These are phyloP conservation scores for Periophthalmus magnuspinnatus DNA, from an alignment of 2,797 vertebrate genomes.

Conservation along the genomic window DNA sequence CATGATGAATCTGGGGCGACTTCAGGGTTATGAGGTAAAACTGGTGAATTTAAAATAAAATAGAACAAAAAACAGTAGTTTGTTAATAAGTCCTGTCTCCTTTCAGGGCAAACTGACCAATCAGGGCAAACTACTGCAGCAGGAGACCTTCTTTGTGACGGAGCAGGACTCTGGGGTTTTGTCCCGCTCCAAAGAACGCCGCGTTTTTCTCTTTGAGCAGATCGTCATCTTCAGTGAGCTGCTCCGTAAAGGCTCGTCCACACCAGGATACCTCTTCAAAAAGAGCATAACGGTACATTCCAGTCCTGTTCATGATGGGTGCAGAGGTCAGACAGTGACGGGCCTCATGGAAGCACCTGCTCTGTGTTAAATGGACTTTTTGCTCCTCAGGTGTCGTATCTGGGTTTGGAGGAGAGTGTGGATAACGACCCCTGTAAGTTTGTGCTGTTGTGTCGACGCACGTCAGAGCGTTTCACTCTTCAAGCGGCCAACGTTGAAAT, in stretches of 20 bases:
- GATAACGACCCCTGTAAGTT: conserved; percentile 96
- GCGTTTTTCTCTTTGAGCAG: conserved; percentile 98
- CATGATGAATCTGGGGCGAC: conserved; percentile 98
- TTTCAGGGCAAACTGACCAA: conserved; percentile 91
- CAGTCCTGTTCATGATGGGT: background rate
- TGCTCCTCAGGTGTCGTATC: conserved; percentile 83
- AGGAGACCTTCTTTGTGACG: conserved; percentile 95
- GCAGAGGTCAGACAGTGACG: no score
- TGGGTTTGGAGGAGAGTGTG: conserved; percentile 87
- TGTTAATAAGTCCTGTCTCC: background rate
- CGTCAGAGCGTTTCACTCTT: conserved; percentile 88
- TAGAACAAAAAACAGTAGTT: background rate
- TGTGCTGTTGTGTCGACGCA: conserved; percentile 86
- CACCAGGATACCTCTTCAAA: conserved; percentile 94
- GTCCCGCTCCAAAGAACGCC: conserved; percentile 92
- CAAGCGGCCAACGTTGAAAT: conserved; percentile 94
- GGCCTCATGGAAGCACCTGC: no score
- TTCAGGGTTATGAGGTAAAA: conserved; percentile 94
- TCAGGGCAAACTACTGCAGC: conserved; percentile 96
- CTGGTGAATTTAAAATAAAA: background rate
- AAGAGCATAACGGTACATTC: conserved; percentile 91
- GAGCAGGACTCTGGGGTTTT: conserved; percentile 91
- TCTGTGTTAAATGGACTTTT: background rate
- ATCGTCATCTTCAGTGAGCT: conserved; percentile 98
- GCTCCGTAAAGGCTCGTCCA: conserved; percentile 93